phyloP scores from a whole-genome alignment of 2,113 vertebrate species.

The Calidris pygmaea region DNA sequence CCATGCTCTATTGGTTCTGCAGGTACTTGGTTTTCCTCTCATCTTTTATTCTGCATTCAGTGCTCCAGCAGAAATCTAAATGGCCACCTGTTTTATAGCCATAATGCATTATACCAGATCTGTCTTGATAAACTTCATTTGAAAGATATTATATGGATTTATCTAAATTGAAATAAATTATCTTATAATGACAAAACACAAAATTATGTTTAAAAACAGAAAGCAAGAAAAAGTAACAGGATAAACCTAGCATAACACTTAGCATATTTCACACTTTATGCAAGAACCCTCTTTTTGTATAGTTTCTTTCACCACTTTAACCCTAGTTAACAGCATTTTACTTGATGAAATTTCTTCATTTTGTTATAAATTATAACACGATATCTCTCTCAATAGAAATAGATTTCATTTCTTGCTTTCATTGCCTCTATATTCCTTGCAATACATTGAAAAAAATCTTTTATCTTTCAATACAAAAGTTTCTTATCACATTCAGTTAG shows the following conservation, averaged over 20 bases:
- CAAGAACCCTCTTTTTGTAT: not conserved
- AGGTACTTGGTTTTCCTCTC: not conserved
- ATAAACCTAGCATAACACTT: not conserved
- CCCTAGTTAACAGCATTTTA: not conserved
- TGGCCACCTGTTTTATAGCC: not conserved
- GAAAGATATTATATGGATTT: not conserved
- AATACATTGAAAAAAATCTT: not conserved
- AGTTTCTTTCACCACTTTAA: not conserved
- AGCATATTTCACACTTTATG: not conserved
- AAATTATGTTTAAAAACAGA: not conserved
- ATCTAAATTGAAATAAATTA: not conserved
- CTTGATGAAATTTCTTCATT: not conserved
- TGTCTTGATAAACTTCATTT: not conserved
- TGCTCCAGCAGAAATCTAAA: not conserved
- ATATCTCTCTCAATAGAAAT: not conserved
- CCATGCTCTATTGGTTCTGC: not conserved
- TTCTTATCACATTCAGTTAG: constrained; percentile 27
- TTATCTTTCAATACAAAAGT: constrained; percentile 1
- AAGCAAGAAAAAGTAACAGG: not conserved
- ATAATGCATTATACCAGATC: not conserved
- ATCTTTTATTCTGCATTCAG: not conserved
- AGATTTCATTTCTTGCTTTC: not conserved
- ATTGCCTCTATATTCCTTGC: not conserved
- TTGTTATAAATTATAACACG: not conserved
- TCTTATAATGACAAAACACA: not conserved